Base-by-base conservation (phyloP, 2,797 vertebrate genomes). In the Orestias chungarensis region DNA sequence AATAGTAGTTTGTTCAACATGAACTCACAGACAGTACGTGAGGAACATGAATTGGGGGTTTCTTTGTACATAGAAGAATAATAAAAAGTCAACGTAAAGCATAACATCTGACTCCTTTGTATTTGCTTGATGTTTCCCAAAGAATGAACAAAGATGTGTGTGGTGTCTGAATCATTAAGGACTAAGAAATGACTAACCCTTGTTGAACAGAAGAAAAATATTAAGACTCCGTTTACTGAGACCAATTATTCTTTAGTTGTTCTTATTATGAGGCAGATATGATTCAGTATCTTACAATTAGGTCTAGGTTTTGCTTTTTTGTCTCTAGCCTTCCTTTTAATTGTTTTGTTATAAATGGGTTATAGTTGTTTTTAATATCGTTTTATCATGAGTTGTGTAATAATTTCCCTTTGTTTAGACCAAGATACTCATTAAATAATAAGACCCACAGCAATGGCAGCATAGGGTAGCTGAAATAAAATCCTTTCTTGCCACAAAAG, bases 401-500 rank as follows among this genome's bases (percentile, higher is more conserved):
- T 91, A 87, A 87, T 89, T 81, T 80, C 68, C 57, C 76, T 91
- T 87, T 91, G 90, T 93, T 93, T 90, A 85, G 82, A 88, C 62
- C 67, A 76, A 76, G 74, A 79, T 79, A 72, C 90, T 94, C 88
- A 92, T 93, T 94, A 92, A 92, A 88, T 75, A 83, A 88, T 76
- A 80, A 92, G 77, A 92, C 69, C 71, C 82, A 86, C 73, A 90
- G 90, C 88, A 87, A 86, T 88, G 84, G 82, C 76, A 78, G 87
- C 84, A 84, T 86, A 88, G 90, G 88, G 90, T 18, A 76, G 74
- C 88, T 90, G 91, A 92, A 94, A 94, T 94, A 93, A 94, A 94
- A 93, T 93, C 83, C 74, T 90, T 90, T 93, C 91, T 92, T 90
- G 78, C 89, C 87, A 92, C 93, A 94, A 94, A 95, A 94, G 90